Percentiles rank a stretch among this genome's conserved stretches.
Evolutionary conservation across 2,797 vertebrate species (phyloP).

Genomic region (Gymnoscopelus microlampas): DNA sequence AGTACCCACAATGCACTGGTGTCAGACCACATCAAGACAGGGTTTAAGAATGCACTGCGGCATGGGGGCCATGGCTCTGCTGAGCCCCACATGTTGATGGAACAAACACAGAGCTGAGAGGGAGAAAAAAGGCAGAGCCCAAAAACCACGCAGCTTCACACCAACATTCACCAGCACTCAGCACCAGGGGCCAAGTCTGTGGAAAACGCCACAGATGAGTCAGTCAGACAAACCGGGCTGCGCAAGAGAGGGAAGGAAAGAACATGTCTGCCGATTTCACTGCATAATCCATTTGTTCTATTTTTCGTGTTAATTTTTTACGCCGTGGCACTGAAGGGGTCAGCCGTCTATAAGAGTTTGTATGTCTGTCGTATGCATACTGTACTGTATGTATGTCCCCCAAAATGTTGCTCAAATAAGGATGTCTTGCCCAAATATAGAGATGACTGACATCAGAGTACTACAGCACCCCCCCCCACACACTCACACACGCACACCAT

Average conservation of each 20-base stretch:
- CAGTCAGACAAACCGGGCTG: conserved; percentile 41
- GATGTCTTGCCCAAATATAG: no score
- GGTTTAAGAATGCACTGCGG: conserved; percentile 44
- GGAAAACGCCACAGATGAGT: conserved; percentile 46
- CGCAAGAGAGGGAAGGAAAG: conserved; percentile 40
- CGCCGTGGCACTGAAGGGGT: no score
- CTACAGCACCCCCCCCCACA: no score
- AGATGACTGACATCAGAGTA: no score
- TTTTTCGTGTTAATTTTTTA: not conserved
- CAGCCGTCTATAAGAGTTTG: no score
- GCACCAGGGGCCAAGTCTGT: conserved; percentile 55
- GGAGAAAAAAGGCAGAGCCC: conserved; percentile 44
- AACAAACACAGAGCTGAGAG: conserved; percentile 63
- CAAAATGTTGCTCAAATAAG: no score
- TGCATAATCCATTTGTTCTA: not conserved
- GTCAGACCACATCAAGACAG: conserved; percentile 69
- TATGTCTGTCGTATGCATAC: no score
- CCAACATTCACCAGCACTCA: conserved; percentile 70
- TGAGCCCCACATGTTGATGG: conserved; percentile 71
- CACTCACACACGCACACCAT: no score
- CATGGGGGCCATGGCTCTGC: conserved; percentile 62
- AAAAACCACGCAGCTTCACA: conserved; percentile 69
- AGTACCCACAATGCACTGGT: conserved; percentile 60
- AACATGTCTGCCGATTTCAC: conserved; percentile 24
- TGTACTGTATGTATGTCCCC: no score